A percentile compares a stretch with the other conserved stretches of the same genome.
phyloP scores from a whole-genome alignment of 2,888 invertebrate genomes.

The Agrochola lota region DNA sequence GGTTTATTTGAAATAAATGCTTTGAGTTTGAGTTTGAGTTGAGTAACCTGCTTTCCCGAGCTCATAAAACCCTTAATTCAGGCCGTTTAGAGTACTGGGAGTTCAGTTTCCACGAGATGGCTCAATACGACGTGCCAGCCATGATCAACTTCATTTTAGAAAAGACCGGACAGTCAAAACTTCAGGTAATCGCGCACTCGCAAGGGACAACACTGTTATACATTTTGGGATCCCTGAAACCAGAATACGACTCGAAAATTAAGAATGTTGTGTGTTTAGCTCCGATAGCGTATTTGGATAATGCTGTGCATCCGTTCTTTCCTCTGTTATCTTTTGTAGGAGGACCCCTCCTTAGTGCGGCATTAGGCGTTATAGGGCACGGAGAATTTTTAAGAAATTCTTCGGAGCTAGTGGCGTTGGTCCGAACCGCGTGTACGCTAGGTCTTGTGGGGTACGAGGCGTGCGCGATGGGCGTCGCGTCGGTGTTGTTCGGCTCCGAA shows the following conservation, averaged over 20 bases:
- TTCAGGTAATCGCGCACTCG: constrained; percentile 33
- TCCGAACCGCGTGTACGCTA: constrained; percentile 11
- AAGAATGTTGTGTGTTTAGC: constrained; percentile 24
- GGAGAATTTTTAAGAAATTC: constrained; percentile 26
- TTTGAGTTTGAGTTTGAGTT: no score
- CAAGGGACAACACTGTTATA: constrained; percentile 16
- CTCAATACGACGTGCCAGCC: constrained; percentile 26
- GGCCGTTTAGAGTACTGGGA: constrained; percentile 17
- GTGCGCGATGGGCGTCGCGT: neutral
- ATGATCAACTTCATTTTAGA: constrained; percentile 50
- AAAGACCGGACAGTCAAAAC: constrained; percentile 30
- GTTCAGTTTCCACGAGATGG: constrained; percentile 38
- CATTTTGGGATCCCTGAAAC: constrained; percentile 5
- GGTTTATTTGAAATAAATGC: no score
- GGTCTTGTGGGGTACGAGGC: neutral
- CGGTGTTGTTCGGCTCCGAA: constrained; percentile 3
- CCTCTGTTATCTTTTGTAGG: constrained; percentile 4
- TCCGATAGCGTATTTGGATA: constrained; percentile 25
- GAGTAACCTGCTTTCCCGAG: constrained; percentile 24
- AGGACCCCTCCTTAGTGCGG: constrained; percentile 1
- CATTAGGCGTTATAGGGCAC: constrained; percentile 2
- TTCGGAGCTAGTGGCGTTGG: constrained; percentile 2
- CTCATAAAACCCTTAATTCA: constrained; percentile 14
- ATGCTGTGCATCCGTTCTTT: constrained; percentile 22
- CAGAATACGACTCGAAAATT: constrained; percentile 17